Base-by-base conservation (phyloP, 2,888 invertebrate genomes). In the Pycnomerus fuliginosus region DNA sequence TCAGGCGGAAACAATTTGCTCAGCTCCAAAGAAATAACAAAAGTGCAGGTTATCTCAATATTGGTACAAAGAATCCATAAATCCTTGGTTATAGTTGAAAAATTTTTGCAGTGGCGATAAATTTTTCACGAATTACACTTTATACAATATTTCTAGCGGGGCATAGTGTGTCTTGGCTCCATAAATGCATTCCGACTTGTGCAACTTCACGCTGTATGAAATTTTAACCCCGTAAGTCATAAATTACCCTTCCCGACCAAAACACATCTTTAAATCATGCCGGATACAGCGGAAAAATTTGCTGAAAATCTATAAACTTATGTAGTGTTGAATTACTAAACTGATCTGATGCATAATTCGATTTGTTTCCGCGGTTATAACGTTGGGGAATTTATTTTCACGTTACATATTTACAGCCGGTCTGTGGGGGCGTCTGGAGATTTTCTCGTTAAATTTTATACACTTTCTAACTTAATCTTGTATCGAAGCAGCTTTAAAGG, bases 381-480 rank as follows among this genome's bases (percentile, higher is more conserved):
- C 11, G 11, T 10, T 4, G 25, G 25, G 27, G 17, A 35, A 39
- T 33, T 32, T 23, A 37, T 40, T 25, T 20, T 15, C 16, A 16
- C 20, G 13, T 16, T 36, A 31, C 24, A 25, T 41, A 42, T 42
- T 38, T 38, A 38, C 33, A 30, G 30, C 38, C 22, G 34, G 43
- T 42, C 40, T 16, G 38, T 33, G 25, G 29, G 23, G 30, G 50
- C 40, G 52, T 53, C 56, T 53, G 54, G 54, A 51, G 51, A 56
- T 46, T 48, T 52, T 53, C 53, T 47, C 54, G 46, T 56, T 55
- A 56, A 56, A 55, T 55, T 55, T 56, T 56, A 56, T 56, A 51
- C 37, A 50, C 47, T 43, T 49, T 41, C 46, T 55, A 56, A 53
- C 50, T 52, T 53, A 54, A 56, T 54, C 54, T 34, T 40, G 47